Percentiles rank a stretch among this genome's conserved stretches.
These are phyloP conservation scores for Acanthiza pusilla DNA, from an alignment of 2,797 vertebrate species.

Conservation along the genomic window DNA sequence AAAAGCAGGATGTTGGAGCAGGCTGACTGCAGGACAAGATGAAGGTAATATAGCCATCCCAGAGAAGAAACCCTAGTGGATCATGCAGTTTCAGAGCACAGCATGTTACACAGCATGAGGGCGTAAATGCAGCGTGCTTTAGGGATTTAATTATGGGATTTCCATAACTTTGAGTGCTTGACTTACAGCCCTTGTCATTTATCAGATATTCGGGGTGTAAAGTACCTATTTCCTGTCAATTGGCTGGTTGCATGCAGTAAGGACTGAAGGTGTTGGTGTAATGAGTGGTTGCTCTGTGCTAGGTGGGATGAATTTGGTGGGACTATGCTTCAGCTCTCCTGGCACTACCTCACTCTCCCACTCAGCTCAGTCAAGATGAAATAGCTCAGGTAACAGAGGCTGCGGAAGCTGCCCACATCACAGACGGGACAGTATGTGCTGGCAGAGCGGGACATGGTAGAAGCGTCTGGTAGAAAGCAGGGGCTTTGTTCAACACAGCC, in stretches of 20 bases:
- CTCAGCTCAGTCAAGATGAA: neutral
- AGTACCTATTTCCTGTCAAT: neutral
- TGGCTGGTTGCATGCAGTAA: neutral
- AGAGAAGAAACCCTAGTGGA: neutral
- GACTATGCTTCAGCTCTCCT: neutral
- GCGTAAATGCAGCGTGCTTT: neutral
- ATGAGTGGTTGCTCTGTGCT: neutral
- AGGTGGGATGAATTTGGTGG: neutral
- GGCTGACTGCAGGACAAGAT: neutral
- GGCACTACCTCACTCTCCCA: neutral
- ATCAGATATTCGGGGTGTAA: neutral
- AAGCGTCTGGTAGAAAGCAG: neutral
- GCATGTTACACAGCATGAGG: neutral
- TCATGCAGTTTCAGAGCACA: neutral
- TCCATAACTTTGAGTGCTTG: neutral
- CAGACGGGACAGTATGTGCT: neutral
- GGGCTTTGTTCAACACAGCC: neutral
- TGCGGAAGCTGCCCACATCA: accelerated
- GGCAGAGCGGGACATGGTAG: neutral
- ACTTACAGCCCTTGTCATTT: neutral
- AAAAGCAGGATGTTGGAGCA: neutral
- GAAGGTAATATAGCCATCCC: neutral
- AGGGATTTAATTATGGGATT: neutral
- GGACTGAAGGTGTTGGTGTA: neutral
- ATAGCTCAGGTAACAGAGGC: neutral